Evolutionary conservation across 2,113 vertebrate genomes (phyloP).

Genomic region (Mormoops blainvillei): DNA sequence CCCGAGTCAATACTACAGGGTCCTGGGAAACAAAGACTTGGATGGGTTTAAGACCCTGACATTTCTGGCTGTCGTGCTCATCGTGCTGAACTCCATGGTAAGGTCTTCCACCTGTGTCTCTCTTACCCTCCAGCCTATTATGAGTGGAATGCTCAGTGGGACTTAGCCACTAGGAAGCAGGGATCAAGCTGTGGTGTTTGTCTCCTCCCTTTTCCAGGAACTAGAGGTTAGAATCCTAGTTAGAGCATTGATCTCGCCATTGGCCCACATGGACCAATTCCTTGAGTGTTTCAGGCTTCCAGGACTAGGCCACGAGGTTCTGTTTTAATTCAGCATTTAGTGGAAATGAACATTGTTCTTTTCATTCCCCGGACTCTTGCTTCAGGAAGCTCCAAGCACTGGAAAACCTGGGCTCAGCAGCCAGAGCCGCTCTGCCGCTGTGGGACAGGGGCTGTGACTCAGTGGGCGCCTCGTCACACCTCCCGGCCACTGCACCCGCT

Average conservation of each 20-base stretch:
- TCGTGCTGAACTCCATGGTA: conserved; percentile 91
- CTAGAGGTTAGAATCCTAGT: neutral
- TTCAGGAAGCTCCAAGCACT: neutral
- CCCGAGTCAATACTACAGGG: conserved; percentile 93
- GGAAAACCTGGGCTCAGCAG: neutral
- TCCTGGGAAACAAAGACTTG: conserved; percentile 88
- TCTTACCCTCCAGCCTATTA: neutral
- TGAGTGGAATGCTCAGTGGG: neutral
- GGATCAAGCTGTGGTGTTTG: neutral
- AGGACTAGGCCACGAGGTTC: neutral
- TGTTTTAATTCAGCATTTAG: neutral
- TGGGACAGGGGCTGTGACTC: neutral
- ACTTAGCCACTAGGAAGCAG: conserved; percentile 3
- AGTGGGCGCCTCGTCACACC: neutral
- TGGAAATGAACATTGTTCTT: neutral
- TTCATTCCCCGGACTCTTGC: neutral
- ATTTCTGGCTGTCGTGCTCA: conserved; percentile 84
- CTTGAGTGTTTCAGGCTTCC: neutral
- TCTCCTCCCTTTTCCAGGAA: conserved; percentile 22
- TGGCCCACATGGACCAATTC: neutral
- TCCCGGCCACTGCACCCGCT: neutral
- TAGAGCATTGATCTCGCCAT: neutral
- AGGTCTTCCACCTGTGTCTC: conserved; percentile 61
- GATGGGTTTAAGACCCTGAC: conserved; percentile 85
- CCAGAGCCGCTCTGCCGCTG: neutral